Evolutionary conservation across 2,113 vertebrate genomes (phyloP), one percentile per base, ranked within the genome.

Genomic region (Noctilio leporinus): DNA sequence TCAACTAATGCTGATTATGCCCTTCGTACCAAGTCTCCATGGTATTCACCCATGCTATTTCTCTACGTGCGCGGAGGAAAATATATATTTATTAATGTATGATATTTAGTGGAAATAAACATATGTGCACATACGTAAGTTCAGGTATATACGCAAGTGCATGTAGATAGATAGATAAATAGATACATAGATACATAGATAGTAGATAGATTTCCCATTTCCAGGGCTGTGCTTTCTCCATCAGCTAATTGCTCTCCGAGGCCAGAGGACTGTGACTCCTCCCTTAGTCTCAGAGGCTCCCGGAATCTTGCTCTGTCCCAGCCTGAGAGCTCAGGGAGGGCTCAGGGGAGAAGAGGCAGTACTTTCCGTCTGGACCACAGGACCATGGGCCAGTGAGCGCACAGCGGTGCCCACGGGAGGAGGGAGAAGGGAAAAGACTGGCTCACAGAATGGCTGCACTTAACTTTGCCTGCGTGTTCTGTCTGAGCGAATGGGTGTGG

Each of bases 401-500:
- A n/a, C 28, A 47, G 67, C 55, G 43, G 4, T 59, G 26, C 72
- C n/a, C 22, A 15, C 83, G 11, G 43, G 73, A 59, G 43, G 26
- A 69, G 11, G 69, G 84, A 62, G 76, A 30, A 49, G 28, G 1
- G 35, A 51, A n/a, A 38, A 87, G 26, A 81, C 20, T 64, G 87
- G 55, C 81, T 87, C 81, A 57, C 45, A 65, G 77, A 91, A 96
- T 75, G 81, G 77, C 93, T 59, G 26, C 81, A 69, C 30, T 94
- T 75, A 64, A 64, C 57, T 86, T 84, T 28, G 92, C 76, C 86
- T 87, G 72, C 45, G 55, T 88, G 86, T 78, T 75, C 76, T 33
- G 55, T 94, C 89, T 62, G 88, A 92, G 91, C 4, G 15, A 83
- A 73, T 93, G 94, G 96, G 94, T 88, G 94, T 96, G 96, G 95